These are phyloP conservation scores for Trinectes maculatus DNA, from an alignment of 2,113 vertebrate genomes.

Conservation along the genomic window DNA sequence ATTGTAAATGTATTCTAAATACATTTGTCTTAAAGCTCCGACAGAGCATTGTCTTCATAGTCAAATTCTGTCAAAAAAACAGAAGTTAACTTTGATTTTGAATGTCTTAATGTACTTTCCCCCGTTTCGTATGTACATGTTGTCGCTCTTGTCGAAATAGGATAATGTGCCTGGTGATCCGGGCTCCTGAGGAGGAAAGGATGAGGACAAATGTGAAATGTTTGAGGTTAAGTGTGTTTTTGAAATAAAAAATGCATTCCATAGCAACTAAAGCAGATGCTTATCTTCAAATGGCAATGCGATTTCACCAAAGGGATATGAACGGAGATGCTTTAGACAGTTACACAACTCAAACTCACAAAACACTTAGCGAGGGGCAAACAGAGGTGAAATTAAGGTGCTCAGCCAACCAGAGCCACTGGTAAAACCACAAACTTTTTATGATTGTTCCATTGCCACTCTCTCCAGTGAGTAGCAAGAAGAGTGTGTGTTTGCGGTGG, in stretches of 20 bases:
- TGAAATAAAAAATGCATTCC: constrained; percentile 43
- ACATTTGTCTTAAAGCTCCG: too few species aligned
- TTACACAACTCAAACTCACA: background rate
- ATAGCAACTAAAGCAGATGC: constrained; percentile 2
- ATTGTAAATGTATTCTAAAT: too few species aligned
- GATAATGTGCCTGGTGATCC: constrained; percentile 20
- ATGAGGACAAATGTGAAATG: constrained; percentile 22
- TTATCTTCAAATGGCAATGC: constrained; percentile 15
- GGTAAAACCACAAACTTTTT: background rate
- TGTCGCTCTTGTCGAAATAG: constrained; percentile 8
- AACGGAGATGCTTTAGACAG: background rate
- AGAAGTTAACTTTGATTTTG: constrained; percentile 1
- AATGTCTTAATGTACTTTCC: background rate
- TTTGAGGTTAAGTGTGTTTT: constrained; percentile 33
- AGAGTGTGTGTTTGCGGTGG: background rate
- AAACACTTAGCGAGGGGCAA: constrained; percentile 15
- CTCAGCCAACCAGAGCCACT: background rate
- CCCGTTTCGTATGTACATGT: constrained; percentile 3
- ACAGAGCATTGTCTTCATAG: background rate
- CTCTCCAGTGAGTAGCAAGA: constrained; percentile 1
- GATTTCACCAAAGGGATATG: background rate
- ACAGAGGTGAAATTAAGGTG: constrained; percentile 2
- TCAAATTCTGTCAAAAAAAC: background rate
- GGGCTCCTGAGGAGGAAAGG: background rate
- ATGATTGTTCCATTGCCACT: constrained; percentile 3